Base-by-base conservation (phyloP, 1,140 invertebrate species). In the Brachionus rotundiformis region DNA sequence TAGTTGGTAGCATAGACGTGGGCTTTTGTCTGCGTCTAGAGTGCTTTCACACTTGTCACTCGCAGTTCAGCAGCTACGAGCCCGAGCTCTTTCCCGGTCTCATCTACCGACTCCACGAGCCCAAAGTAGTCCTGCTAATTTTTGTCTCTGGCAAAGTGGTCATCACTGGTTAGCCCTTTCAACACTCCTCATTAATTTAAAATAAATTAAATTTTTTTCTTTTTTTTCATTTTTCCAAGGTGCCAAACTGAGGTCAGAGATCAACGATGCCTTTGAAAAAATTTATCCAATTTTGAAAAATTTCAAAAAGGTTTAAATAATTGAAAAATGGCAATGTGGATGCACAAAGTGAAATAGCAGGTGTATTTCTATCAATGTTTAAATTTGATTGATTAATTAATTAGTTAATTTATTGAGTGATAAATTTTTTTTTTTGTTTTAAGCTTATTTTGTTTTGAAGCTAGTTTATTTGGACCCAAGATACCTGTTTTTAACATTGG, bases 261-360 rank as follows among this genome's bases (percentile, higher is more conserved):
- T 99, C 83, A 98, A 99, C 89, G 96, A 99, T 89, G 98, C 98
- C 2, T 99, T 99, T 90, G 95, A 98, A 86, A 98, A 98, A 87
- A 99, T 99, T 86, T 99, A 98, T 90, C 98, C 98, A 33, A 99
- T 99, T 87, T 89, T 99, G 82, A 98, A 98, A 89, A 95, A 95
- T 88, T 99, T 99, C 87, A 81, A 81, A 16, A 81, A 81, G 39
- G 79, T 79, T 29, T 79, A 77, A 33, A 19, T 19, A 25, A 19
- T 16, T 25, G 8, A 54, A 7, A 54, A 19, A 10, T 54, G 47
- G 16, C 8, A 19, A 16, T 54, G 47, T 54, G 47, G 4, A 54
- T 23, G 47, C 47, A 54, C 47, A 54, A 54, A 54, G 47, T 54
- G 47, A 25, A 54, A 54, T 25, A 54, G 47, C 47, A 54, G 47